A percentile compares a stretch with the other conserved stretches of the same genome.
Evolutionary conservation across 2,113 vertebrate genomes (phyloP).

Genomic region (Pangasianodon gigas): DNA sequence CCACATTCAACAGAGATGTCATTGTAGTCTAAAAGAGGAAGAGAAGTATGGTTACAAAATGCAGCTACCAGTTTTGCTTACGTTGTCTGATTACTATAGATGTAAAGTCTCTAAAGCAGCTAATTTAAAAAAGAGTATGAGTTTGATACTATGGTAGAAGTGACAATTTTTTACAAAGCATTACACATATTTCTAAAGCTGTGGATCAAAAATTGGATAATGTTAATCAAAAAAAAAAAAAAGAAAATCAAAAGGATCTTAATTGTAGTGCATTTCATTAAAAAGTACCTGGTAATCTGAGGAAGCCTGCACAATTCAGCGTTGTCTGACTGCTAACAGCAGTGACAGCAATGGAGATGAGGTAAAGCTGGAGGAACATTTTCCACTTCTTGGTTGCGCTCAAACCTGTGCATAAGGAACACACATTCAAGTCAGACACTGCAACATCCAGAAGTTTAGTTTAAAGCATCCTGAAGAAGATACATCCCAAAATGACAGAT

Average conservation of each 20-base stretch:
- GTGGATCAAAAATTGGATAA: background rate
- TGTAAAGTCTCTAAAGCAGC: background rate
- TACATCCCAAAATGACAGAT: background rate
- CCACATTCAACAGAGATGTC: constrained; percentile 71
- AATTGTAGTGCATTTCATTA: background rate
- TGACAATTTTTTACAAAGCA: background rate
- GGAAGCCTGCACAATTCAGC: background rate
- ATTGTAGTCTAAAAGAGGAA: constrained; percentile 57
- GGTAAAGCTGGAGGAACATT: constrained; percentile 53
- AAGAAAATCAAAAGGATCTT: background rate
- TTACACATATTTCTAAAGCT: background rate
- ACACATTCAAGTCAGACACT: constrained; percentile 26
- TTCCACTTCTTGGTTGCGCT: constrained; percentile 37
- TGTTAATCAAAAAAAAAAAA: background rate
- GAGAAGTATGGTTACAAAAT: background rate
- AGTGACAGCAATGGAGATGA: constrained; percentile 53
- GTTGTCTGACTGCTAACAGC: constrained; percentile 48
- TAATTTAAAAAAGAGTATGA: background rate
- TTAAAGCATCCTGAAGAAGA: background rate
- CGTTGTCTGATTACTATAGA: background rate
- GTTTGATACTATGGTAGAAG: background rate
- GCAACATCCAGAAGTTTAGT: constrained; percentile 9
- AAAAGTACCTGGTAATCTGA: constrained; percentile 49
- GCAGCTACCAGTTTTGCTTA: background rate
- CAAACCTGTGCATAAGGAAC: constrained; percentile 41